Conservation (phyloP, 2,888 invertebrate species). For the Acleris cristana region DNA sequence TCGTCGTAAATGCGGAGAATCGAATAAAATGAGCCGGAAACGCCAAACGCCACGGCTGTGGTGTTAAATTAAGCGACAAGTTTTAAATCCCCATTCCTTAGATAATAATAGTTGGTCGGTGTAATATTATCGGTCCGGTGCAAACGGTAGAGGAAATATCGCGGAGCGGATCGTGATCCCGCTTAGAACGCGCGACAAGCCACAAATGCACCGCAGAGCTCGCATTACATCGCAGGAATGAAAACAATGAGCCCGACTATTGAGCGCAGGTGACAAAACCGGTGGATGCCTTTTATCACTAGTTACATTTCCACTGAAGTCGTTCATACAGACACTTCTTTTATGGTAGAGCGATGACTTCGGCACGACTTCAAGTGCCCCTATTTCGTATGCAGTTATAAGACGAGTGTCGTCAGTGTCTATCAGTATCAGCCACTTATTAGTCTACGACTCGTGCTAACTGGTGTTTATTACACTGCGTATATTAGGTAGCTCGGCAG, state of each 20-base stretch:
- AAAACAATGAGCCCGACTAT: conserved; percentile 67
- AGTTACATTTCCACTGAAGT: no score
- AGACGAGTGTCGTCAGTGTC: conserved; percentile 22
- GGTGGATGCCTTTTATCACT: conserved; percentile 27
- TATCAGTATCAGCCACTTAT: conserved; percentile 23
- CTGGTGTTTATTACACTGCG: conserved; percentile 44
- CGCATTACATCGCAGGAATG: conserved; percentile 64
- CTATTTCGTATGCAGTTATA: conserved; percentile 23
- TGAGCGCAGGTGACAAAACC: conserved; percentile 60
- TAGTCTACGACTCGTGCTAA: conserved; percentile 25
- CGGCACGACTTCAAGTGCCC: background rate
- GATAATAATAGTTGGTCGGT: conserved; percentile 41
- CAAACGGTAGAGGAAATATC: conserved; percentile 43
- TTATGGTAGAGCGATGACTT: background rate
- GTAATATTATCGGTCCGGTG: conserved; percentile 42
- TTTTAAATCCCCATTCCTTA: conserved; percentile 41
- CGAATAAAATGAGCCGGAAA: conserved; percentile 52
- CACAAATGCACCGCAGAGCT: conserved; percentile 60
- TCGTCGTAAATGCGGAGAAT: conserved; percentile 57
- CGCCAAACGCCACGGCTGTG: conserved; percentile 36
- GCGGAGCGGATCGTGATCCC: conserved; percentile 39
- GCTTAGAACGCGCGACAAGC: conserved; percentile 44
- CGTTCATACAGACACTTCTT: no score
- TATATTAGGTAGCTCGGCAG: conserved; percentile 33
- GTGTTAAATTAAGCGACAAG: conserved; percentile 37